phyloP scores from a whole-genome alignment of 1,140 invertebrate species.

The Drosophila melanogaster region DNA sequence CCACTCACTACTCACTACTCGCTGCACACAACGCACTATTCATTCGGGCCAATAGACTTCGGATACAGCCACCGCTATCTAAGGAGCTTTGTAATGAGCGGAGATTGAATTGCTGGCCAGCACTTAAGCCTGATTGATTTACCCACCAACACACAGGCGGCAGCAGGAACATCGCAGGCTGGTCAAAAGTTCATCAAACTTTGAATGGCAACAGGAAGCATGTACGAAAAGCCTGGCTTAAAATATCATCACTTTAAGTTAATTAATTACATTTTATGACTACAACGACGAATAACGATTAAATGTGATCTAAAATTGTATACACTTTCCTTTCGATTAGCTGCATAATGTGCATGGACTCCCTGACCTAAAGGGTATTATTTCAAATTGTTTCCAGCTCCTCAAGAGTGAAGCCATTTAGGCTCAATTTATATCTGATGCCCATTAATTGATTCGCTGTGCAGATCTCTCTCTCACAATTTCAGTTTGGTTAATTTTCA shows the following conservation, averaged over 20 bases:
- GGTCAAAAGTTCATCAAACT: slow-evolving; percentile 8
- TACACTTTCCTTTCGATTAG: too few species aligned
- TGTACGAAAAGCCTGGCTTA: neutral
- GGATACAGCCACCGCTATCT: slow-evolving; percentile 15
- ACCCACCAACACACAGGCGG: slow-evolving; percentile 7
- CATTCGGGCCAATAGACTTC: slow-evolving; percentile 5
- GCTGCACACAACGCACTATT: neutral
- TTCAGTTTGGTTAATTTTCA: slow-evolving; percentile 14
- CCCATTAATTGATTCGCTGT: slow-evolving; percentile 31
- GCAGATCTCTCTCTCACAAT: neutral
- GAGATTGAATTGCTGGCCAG: slow-evolving; percentile 31
- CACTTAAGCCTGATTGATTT: slow-evolving; percentile 20
- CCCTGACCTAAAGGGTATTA: neutral
- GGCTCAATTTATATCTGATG: slow-evolving; percentile 16
- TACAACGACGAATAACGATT: too few species aligned
- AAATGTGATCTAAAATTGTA: too few species aligned
- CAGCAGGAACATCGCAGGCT: slow-evolving; percentile 10
- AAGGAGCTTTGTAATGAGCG: slow-evolving; percentile 28
- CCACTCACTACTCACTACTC: neutral
- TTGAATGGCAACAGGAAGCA: slow-evolving; percentile 10
- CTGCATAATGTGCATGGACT: neutral
- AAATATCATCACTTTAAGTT: neutral
- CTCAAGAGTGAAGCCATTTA: neutral
- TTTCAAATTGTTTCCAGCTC: neutral
- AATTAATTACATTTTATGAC: too few species aligned